Evolutionary conservation across 2,888 invertebrate genomes (phyloP).

Genomic region (Chrysolina oricalcia): DNA sequence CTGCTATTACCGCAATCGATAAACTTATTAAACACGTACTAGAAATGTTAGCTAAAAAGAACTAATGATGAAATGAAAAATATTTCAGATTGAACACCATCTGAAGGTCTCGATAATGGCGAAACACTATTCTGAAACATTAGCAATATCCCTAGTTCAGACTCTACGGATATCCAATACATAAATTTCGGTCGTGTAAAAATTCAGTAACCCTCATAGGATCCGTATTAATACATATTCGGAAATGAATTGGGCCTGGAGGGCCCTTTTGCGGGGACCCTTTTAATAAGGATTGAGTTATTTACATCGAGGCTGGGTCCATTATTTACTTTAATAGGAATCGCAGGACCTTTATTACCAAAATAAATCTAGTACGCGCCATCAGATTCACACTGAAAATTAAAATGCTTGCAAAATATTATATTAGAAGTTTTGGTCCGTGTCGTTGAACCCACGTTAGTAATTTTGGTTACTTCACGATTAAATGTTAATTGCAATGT

Average conservation of each 20-base stretch:
- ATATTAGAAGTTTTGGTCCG: constrained; percentile 35
- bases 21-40: too few species aligned
- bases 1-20: too few species aligned
- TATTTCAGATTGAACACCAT: background rate
- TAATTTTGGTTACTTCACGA: background rate
- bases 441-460: background rate
- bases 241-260: constrained; percentile 27
- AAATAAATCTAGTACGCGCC: constrained; percentile 65
- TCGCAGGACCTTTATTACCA: constrained; percentile 67
- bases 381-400: constrained; percentile 56
- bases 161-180: constrained; percentile 3
- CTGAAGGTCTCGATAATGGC: background rate
- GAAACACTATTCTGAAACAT: background rate
- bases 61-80: too few species aligned
- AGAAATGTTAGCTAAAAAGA: too few species aligned
- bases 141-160: background rate
- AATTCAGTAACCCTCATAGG: constrained; percentile 23
- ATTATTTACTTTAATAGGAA: constrained; percentile 71
- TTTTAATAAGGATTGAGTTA: constrained; percentile 68
- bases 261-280: constrained; percentile 41
- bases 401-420: constrained; percentile 55
- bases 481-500: background rate
- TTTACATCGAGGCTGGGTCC: constrained; percentile 68
- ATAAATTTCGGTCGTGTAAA: constrained; percentile 16
- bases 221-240: constrained; percentile 10